These are phyloP conservation scores for Halocaridina rubra DNA, from an alignment of 2,888 invertebrate genomes.

Conservation along the genomic window DNA sequence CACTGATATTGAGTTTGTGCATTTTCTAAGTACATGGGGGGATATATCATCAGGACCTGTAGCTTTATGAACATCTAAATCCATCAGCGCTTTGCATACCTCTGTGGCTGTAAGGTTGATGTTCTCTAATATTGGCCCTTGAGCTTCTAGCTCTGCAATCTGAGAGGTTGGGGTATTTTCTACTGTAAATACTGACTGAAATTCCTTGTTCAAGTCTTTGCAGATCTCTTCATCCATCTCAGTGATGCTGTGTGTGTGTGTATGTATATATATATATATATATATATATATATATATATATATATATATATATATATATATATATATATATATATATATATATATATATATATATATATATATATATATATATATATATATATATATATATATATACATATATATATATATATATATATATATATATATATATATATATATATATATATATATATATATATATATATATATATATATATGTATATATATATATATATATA, in stretches of 20 bases:
- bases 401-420: constrained; percentile 42
- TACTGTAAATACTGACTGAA: too few species aligned
- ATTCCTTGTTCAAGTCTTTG: too few species aligned
- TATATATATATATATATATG: constrained; percentile 17
- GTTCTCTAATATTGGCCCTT: too few species aligned
- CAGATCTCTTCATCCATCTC: too few species aligned
- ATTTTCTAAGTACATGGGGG: too few species aligned
- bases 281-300: not conserved
- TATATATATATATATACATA: constrained; percentile 38
- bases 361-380: constrained; percentile 22
- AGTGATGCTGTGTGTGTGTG: constrained; percentile 1
- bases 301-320: not conserved
- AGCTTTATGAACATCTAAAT: too few species aligned
- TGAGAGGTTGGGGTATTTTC: too few species aligned
- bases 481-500: not conserved
- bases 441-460: constrained; percentile 32
- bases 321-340: constrained; percentile 9
- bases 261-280: constrained; percentile 18
- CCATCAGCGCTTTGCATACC: too few species aligned
- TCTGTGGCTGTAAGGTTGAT: too few species aligned
- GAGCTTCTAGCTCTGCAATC: too few species aligned
- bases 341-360: constrained; percentile 2
- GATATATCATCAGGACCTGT: too few species aligned
- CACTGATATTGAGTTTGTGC: too few species aligned
- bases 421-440: constrained; percentile 41